A percentile compares a stretch with the other conserved stretches of the same genome.
Evolutionary conservation across 2,797 vertebrate species (phyloP).

Genomic region (Typhlichthys eigenmanni): DNA sequence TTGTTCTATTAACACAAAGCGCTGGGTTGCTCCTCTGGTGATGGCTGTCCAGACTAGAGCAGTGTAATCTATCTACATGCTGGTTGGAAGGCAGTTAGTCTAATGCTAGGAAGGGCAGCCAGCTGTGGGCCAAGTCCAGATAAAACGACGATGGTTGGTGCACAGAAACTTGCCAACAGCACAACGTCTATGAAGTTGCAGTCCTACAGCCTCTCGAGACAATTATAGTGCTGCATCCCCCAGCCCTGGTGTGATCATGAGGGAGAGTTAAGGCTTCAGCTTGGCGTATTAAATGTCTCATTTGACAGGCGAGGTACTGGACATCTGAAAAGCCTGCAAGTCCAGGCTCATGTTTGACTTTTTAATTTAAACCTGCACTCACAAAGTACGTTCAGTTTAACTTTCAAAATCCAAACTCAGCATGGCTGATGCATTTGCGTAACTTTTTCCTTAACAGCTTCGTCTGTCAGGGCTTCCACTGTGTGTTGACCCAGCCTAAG

Average conservation of each 20-base stretch:
- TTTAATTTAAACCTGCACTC: constrained; percentile 1
- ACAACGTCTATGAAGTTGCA: constrained; percentile 37
- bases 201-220: constrained; percentile 33
- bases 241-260: constrained; percentile 23
- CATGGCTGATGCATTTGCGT: neutral
- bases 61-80: neutral
- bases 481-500: constrained; percentile 91
- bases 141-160: constrained; percentile 22
- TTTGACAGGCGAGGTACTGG: constrained; percentile 9
- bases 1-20: neutral
- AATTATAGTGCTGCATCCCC: constrained; percentile 31
- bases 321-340: neutral
- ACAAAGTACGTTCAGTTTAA: neutral
- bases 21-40: neutral
- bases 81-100: constrained; percentile 8
- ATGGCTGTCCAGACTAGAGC: neutral
- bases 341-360: neutral
- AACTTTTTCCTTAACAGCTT: neutral
- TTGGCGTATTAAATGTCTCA: constrained; percentile 17
- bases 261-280: constrained; percentile 18
- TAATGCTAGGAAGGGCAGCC: neutral
- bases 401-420: neutral
- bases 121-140: constrained; percentile 24
- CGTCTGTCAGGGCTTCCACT: constrained; percentile 72
- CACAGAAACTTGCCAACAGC: constrained; percentile 42